These are phyloP conservation scores for Euschistus heros DNA, from an alignment of 1,140 invertebrate genomes.

Conservation along the genomic window DNA sequence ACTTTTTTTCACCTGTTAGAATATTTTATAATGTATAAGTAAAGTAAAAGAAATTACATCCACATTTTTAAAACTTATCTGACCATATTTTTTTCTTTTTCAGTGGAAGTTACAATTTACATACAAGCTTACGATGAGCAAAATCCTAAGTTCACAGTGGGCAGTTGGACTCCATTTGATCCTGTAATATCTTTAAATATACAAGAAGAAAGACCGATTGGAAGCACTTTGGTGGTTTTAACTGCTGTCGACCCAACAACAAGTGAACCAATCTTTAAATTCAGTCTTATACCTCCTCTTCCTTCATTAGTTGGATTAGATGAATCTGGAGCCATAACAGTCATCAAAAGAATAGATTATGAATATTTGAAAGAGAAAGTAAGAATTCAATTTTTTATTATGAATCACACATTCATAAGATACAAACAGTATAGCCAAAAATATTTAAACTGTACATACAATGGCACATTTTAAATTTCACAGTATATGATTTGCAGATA, in stretches of 20 bases:
- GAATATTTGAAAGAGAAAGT: conserved; percentile 54
- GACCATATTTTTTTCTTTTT: conserved; percentile 21
- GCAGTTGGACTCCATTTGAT: conserved; percentile 53
- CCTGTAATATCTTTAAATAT: conserved; percentile 54
- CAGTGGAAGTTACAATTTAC: conserved; percentile 62
- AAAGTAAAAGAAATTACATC: too few species aligned
- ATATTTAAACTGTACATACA: too few species aligned
- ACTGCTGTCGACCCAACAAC: conserved; percentile 60
- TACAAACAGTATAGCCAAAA: too few species aligned
- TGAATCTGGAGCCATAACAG: conserved; percentile 48
- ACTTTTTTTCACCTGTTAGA: too few species aligned
- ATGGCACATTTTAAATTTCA: too few species aligned
- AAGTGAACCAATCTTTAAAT: conserved; percentile 26
- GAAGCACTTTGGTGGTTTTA: conserved; percentile 59
- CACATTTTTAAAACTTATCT: conserved; percentile 13
- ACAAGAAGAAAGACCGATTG: conserved; percentile 67
- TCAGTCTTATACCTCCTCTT: conserved; percentile 25
- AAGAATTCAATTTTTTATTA: conserved; percentile 16
- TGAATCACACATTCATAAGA: too few species aligned
- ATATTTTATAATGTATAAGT: too few species aligned
- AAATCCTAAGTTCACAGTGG: conserved; percentile 62
- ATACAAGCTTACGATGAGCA: conserved; percentile 68
- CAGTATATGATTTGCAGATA: too few species aligned
- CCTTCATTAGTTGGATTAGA: conserved; percentile 29
- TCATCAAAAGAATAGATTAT: conserved; percentile 63